Base-by-base conservation (phyloP, 1,140 invertebrate species). In the Palaemon carinicauda region DNA sequence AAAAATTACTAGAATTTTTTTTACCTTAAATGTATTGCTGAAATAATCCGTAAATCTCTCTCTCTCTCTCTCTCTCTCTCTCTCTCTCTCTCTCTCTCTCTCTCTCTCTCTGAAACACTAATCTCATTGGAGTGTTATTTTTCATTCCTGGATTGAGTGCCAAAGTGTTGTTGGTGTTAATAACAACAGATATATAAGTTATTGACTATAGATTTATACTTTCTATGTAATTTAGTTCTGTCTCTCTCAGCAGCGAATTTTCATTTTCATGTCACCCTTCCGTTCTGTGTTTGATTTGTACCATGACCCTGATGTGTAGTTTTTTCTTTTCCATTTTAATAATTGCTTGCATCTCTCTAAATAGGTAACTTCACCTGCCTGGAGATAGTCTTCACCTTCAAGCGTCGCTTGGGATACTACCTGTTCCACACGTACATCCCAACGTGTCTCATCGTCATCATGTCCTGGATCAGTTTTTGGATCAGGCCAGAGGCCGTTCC, bases 381-480 rank as follows among this genome's bases (percentile, higher is more conserved):
- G 69, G 87, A 91, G 88, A 90, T 91, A 19, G 89, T 91, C 12
- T 91, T 91, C 87, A 91, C 89, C 12, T 90, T 91, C 56, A 90
- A 91, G 85, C 77, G 90, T 51, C 88, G 91, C 52, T 24, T 91
- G 53, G 90, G 91, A 0, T 91, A 92, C 87, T 91, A 91, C 82
- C 75, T 91, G 65, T 91, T 91, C 82, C 91, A 91, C 83, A 91
- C 91, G 0, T 91, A 91, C 83, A 90, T 91, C n/a, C 91, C 91
- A 12, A 91, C 91, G 19, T 91, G 91, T 80, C 89, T 91, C 52
- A 91, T 91, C 56, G 91, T 91, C 56, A 91, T 91, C 82, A 91
- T 91, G 90, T 91, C 91, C 1, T 91, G 91, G 91, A 90, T 91
- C 53, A 91, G 91, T 7, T 91, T 91, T 82, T 91, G 91, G 91